Base-by-base conservation (phyloP, 2,113 vertebrate species). In the Ceyx margarethae region DNA sequence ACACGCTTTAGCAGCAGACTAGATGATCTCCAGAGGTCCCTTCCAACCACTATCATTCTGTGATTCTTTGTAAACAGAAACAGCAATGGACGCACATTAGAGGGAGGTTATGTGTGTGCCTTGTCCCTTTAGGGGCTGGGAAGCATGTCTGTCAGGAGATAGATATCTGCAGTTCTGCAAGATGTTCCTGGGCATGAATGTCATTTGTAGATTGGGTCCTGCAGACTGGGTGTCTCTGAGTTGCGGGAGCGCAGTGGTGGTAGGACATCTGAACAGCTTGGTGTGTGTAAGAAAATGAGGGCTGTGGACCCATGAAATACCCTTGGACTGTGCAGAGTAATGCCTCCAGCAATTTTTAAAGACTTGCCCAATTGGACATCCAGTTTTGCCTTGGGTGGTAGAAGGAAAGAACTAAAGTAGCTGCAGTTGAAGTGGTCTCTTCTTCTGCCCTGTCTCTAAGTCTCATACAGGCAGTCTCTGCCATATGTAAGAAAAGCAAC, bases 161-260 rank as follows among this genome's bases (percentile, higher is more conserved):
- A 42, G 35, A 45, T 37, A 37, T 21, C 31, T 82, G 33, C 67
- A 48, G 18, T 33, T 85, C 73, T 83, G 17, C 58, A 72, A 56
- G 80, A 57, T 48, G 28, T 13, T 17, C 26, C 43, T 33, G 31
- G 45, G 48, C 48, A 50, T 23, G 48, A 6, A 54, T 15, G 28
- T 54, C 75, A 67, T 2, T 2, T 85, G 56, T 25, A 20, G 3
- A 0, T 0, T 46, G 22, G 81, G 43, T 22, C 21, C 57, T 67
- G 57, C 43, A 31, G 62, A 28, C 5, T 0, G 2, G 17, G 51
- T 62, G 35, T 64, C 53, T 72, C 54, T 0, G 31, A 73, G 37
- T 45, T 3, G 2, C 0, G 1, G 22, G 25, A 37, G 18, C 56
- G 69, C 20, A 6, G 56, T 29, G 46, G 4, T 46, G 21, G 7